Percentiles rank a stretch among this genome's conserved stretches.
phyloP scores from a whole-genome alignment of 2,888 invertebrate genomes.

The Drosophila birchii region DNA sequence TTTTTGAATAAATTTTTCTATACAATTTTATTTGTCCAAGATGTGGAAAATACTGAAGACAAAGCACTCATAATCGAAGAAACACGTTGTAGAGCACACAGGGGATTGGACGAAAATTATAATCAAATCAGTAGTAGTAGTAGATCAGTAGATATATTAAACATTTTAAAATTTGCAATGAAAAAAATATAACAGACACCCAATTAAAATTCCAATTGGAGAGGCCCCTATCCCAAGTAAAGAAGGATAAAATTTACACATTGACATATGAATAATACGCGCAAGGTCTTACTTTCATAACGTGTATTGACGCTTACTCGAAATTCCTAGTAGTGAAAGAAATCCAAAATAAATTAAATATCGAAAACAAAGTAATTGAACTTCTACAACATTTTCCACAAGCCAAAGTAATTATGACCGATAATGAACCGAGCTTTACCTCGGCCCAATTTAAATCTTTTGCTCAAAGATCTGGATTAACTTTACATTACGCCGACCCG shows the following conservation, averaged over 20 bases:
- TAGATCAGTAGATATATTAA: background rate
- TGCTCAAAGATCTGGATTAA: constrained; percentile 2
- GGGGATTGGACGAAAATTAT: constrained; percentile 1
- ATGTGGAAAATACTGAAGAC: no score
- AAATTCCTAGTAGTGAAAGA: background rate
- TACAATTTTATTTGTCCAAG: no score
- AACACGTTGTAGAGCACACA: constrained; percentile 6
- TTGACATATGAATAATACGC: no score
- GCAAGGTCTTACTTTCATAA: no score
- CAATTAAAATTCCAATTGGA: no score
- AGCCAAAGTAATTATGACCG: background rate
- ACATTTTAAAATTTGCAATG: no score
- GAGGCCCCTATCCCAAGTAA: no score
- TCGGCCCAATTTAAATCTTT: constrained; percentile 10
- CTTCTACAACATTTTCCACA: background rate
- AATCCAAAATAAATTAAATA: background rate
- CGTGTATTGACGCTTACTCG: no score
- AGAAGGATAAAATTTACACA: background rate
- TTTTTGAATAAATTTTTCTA: no score
- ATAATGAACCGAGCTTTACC: constrained; percentile 5
- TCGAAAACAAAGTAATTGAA: background rate
- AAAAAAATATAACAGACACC: background rate
- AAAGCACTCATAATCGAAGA: no score
- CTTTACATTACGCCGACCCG: background rate
- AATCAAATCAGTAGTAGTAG: background rate